These are phyloP conservation scores for Chloromyia formosa DNA, from an alignment of 2,888 invertebrate genomes.

Conservation along the genomic window DNA sequence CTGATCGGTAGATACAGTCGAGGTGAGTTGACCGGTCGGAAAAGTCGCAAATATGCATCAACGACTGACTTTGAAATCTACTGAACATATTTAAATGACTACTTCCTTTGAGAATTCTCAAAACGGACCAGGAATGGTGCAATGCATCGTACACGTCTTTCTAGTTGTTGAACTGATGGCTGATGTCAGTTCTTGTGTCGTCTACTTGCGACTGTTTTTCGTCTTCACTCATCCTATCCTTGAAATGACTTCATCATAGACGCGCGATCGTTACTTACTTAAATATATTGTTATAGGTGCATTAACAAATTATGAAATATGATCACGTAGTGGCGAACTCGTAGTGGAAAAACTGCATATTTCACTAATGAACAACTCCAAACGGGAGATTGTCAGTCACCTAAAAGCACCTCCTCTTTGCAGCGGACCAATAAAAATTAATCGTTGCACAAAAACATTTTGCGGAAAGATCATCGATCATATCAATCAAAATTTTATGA, in stretches of 20 bases:
- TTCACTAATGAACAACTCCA: constrained; percentile 10
- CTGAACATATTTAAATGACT: constrained; percentile 17
- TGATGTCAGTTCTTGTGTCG: constrained; percentile 27
- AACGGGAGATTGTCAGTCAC: too few species aligned
- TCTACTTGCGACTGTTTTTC: constrained; percentile 23
- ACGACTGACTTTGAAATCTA: not conserved
- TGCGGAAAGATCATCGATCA: constrained; percentile 17
- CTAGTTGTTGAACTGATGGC: constrained; percentile 18
- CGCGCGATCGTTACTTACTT: constrained; percentile 1
- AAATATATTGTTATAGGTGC: constrained; percentile 9
- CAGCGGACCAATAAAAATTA: not conserved
- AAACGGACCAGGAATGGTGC: not conserved
- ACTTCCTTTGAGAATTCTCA: constrained; percentile 27
- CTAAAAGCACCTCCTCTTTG: not conserved
- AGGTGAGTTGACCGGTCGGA: not conserved
- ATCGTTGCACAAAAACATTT: constrained; percentile 6
- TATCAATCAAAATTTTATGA: constrained; percentile 27
- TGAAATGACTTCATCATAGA: constrained; percentile 10
- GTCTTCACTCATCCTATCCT: not conserved
- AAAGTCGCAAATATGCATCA: constrained; percentile 7
- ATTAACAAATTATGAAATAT: constrained; percentile 29
- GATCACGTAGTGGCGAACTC: constrained; percentile 11
- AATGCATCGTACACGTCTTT: not conserved
- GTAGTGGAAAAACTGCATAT: not conserved
- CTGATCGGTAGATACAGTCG: constrained; percentile 23